Evolutionary conservation across 2,888 invertebrate species (phyloP).

Genomic region (Masnerella sp.): DNA sequence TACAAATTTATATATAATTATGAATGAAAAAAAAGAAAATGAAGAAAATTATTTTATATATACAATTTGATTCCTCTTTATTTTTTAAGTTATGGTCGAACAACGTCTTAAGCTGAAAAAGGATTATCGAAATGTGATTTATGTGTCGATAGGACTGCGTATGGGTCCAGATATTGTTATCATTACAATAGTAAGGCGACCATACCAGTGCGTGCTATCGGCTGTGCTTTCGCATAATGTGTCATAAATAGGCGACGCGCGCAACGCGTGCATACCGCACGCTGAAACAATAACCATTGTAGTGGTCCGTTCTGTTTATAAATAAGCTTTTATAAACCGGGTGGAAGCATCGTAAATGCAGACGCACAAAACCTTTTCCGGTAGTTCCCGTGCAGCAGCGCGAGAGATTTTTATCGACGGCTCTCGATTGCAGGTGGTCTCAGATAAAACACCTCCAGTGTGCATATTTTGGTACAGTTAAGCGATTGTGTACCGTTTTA

Average conservation of each 20-base stretch:
- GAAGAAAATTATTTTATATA: too few relatives aligned
- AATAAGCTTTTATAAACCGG: conserved; percentile 69
- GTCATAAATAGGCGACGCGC: conserved; percentile 77
- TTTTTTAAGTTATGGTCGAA: background rate
- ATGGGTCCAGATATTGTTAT: conserved; percentile 72
- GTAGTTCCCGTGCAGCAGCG: conserved; percentile 22
- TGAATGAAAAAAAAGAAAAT: too few relatives aligned
- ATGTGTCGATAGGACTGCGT: conserved; percentile 67
- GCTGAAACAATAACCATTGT: conserved; percentile 78
- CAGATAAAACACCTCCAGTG: conserved; percentile 49
- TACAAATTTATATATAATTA: too few relatives aligned
- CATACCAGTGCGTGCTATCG: conserved; percentile 72
- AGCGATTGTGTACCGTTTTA: too few relatives aligned
- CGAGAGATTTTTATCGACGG: conserved; percentile 72
- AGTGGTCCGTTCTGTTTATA: conserved; percentile 73
- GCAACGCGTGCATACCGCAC: conserved; percentile 70
- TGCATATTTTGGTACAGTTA: conserved; percentile 5
- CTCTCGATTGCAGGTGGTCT: conserved; percentile 70
- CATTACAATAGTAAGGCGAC: conserved; percentile 73
- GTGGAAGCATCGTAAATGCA: conserved; percentile 50
- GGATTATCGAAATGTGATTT: conserved; percentile 65
- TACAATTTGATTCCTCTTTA: too few relatives aligned
- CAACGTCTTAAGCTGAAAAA: conserved; percentile 20
- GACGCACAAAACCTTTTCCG: conserved; percentile 48
- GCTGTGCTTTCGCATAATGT: conserved; percentile 77